phyloP scores from a whole-genome alignment of 30 jellyfish, hydroid and myxozoan genomes.

The Cassiopea andromeda region DNA sequence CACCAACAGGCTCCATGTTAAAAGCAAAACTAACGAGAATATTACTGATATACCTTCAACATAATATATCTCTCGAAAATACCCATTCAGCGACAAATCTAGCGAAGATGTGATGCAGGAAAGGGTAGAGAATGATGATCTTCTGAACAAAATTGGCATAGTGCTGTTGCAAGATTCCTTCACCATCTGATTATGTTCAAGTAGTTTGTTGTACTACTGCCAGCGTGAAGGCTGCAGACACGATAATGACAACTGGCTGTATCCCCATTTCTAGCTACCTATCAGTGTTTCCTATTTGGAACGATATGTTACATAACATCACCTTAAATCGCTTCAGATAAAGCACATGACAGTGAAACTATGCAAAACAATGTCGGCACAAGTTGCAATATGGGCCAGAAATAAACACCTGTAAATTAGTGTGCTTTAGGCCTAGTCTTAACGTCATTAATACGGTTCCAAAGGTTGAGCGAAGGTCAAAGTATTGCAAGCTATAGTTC shows the following conservation, averaged over 20 bases:
- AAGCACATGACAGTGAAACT: neutral
- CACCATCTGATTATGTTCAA: neutral
- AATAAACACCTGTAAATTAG: too few species aligned
- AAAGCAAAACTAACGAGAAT: too few species aligned
- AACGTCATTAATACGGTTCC: too few species aligned
- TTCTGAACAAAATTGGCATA: constrained; percentile 1
- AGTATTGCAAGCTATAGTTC: too few species aligned
- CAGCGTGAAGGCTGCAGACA: neutral
- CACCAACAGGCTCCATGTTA: too few species aligned
- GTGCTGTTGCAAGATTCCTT: neutral
- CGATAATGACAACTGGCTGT: neutral
- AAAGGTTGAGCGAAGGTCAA: too few species aligned
- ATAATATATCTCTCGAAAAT: neutral
- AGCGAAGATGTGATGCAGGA: constrained; percentile 16
- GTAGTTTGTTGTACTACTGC: neutral
- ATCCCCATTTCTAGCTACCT: neutral
- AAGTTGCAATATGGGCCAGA: too few species aligned
- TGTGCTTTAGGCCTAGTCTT: too few species aligned
- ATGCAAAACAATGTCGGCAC: neutral
- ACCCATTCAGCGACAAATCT: constrained; percentile 9
- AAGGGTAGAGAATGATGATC: constrained; percentile 12
- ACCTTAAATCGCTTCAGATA: neutral
- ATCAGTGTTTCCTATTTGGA: neutral
- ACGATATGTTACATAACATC: neutral
- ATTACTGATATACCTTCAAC: constrained; percentile 16